These are phyloP conservation scores for Serripes groenlandicus DNA, from an alignment of 2,888 invertebrate species.

Conservation along the genomic window DNA sequence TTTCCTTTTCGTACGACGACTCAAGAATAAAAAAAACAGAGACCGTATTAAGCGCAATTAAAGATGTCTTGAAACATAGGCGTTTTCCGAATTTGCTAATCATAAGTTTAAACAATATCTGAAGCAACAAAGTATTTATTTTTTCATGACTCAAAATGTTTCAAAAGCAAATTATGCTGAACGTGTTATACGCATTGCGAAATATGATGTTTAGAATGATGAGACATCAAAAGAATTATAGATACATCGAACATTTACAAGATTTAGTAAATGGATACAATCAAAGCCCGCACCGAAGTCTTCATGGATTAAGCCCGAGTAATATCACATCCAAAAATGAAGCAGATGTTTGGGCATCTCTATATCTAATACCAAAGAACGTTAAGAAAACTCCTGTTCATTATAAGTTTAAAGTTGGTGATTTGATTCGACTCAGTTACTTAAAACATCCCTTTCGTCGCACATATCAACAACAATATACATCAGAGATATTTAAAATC, in stretches of 20 bases:
- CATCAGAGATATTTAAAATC: conserved; percentile 49
- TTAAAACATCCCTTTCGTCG: conserved; percentile 52
- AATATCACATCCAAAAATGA: conserved; percentile 40
- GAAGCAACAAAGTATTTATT: conserved; percentile 44
- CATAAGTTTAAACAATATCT: conserved; percentile 40
- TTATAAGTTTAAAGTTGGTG: conserved; percentile 34
- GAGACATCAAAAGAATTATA: conserved; percentile 48
- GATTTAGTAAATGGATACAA: conserved; percentile 40
- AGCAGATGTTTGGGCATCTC: conserved; percentile 35
- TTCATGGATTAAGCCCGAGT: conserved; percentile 33
- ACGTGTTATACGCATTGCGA: conserved; percentile 36
- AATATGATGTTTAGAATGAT: conserved; percentile 52
- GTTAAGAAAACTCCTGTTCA: conserved; percentile 14
- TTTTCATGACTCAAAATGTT: conserved; percentile 36
- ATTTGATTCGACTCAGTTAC: conserved; percentile 44
- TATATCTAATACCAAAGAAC: conserved; percentile 39
- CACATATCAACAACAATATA: conserved; percentile 55
- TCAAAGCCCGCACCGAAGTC: conserved; percentile 36
- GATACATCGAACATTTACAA: conserved; percentile 55
- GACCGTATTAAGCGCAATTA: conserved; percentile 43
- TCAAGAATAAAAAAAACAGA: conserved; percentile 37
- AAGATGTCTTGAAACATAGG: conserved; percentile 32
- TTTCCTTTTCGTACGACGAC: conserved; percentile 42
- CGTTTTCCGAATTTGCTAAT: conserved; percentile 54
- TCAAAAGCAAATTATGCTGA: conserved; percentile 50